These are phyloP conservation scores for Octodonta nipae DNA, from an alignment of 2,888 invertebrate species.

Conservation along the genomic window DNA sequence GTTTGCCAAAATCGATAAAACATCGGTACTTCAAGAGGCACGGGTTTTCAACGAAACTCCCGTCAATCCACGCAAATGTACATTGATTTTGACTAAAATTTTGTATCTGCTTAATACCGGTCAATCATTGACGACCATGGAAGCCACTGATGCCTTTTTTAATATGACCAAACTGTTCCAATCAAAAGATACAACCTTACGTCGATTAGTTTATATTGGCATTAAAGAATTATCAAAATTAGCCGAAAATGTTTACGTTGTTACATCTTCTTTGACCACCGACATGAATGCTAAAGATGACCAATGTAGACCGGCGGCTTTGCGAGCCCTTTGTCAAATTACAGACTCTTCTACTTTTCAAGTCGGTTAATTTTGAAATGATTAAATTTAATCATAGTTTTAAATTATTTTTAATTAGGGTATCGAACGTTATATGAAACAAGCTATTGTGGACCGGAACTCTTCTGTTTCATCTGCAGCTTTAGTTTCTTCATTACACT, in stretches of 20 bases:
- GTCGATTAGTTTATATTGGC: slow-evolving; percentile 91
- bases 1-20: slow-evolving; percentile 88
- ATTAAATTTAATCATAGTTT: too few relatives aligned
- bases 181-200: slow-evolving; percentile 84
- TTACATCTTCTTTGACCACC: slow-evolving; percentile 91
- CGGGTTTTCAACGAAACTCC: slow-evolving; percentile 95
- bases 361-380: too few relatives aligned
- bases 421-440: slow-evolving; percentile 99
- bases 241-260: slow-evolving; percentile 98
- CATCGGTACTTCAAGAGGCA: slow-evolving; percentile 92
- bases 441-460: slow-evolving; percentile 96
- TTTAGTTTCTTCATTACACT: slow-evolving; percentile 77
- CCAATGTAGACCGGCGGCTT: slow-evolving; percentile 85
- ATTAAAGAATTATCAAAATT: slow-evolving; percentile 87
- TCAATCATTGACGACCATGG: slow-evolving; percentile 79
- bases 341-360: slow-evolving; percentile 91
- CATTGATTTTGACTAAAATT: slow-evolving; percentile 88
- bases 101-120: slow-evolving; percentile 86
- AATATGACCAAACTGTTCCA: slow-evolving; percentile 99
- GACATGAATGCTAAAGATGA: slow-evolving; percentile 97
- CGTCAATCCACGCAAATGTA: slow-evolving; percentile 93
- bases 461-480: slow-evolving; percentile 94
- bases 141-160: slow-evolving; percentile 98
- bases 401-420: too few relatives aligned
- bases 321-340: slow-evolving; percentile 91